phyloP scores from a whole-genome alignment of 2,888 invertebrate genomes.

The Syrista parreyssii region DNA sequence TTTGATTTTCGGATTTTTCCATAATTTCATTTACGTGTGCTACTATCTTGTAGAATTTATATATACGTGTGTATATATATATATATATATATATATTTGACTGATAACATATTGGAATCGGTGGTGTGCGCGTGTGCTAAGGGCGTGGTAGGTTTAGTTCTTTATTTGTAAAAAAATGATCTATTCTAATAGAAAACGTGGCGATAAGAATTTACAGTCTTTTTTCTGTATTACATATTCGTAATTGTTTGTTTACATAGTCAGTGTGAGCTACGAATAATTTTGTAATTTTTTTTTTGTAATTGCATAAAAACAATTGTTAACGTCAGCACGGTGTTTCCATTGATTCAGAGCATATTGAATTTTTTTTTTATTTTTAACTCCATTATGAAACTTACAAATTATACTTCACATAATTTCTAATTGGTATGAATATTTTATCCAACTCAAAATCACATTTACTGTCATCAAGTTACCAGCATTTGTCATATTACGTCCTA shows the following conservation, averaged over 20 bases:
- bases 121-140: not conserved
- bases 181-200: not conserved
- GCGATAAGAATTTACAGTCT: not conserved
- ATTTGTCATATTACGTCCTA: not conserved
- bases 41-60: not conserved
- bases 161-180: not conserved
- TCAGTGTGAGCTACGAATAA: not conserved
- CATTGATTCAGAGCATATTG: not conserved
- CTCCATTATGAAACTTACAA: not conserved
- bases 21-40: not conserved
- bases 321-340: not conserved
- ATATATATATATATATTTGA: not conserved
- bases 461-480: too few species aligned
- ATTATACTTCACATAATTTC: not conserved
- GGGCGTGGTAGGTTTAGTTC: constrained; percentile 22
- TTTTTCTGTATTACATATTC: not conserved
- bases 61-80: too few species aligned
- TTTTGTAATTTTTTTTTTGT: not conserved
- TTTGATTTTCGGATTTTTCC: not conserved
- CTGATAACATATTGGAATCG: not conserved
- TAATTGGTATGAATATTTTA: too few species aligned
- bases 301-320: not conserved
- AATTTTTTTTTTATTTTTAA: not conserved
- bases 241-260: not conserved
- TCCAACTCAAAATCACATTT: not conserved